Evolutionary conservation across 92 coral and sea anemone genomes (phyloP).

Genomic region (Pocillopora grandis): DNA sequence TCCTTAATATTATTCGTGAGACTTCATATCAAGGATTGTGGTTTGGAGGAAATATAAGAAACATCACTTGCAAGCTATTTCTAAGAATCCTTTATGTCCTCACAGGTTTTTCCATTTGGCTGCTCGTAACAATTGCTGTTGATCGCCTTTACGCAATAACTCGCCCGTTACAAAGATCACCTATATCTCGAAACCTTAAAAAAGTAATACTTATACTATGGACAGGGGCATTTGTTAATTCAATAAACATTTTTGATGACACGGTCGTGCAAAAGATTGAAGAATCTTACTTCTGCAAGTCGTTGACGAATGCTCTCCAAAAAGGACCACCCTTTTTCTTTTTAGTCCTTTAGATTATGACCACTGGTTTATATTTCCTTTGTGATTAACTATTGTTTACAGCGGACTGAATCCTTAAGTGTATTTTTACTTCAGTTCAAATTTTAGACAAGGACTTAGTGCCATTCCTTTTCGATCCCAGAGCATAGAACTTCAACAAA

Average conservation of each 20-base stretch:
- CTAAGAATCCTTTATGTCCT: background rate
- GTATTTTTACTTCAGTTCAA: background rate
- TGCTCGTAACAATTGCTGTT: background rate
- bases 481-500: background rate
- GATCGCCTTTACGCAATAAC: constrained; percentile 5
- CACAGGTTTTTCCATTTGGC: background rate
- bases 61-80: background rate
- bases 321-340: background rate
- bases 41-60: constrained; percentile 1
- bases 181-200: background rate
- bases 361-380: background rate
- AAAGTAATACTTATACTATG: background rate
- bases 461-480: background rate
- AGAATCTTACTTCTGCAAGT: too few species aligned
- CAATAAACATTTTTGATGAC: too few species aligned
- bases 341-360: background rate
- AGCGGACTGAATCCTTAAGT: constrained; percentile 8
- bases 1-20: too few species aligned
- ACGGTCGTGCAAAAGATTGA: too few species aligned
- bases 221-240: background rate
- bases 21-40: background rate
- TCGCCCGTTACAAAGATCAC: background rate
- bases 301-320: background rate
- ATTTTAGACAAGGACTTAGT: background rate
- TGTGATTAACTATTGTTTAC: background rate